These are phyloP conservation scores for Polia nebulosa DNA, from an alignment of 2,888 invertebrate genomes.

Conservation along the genomic window DNA sequence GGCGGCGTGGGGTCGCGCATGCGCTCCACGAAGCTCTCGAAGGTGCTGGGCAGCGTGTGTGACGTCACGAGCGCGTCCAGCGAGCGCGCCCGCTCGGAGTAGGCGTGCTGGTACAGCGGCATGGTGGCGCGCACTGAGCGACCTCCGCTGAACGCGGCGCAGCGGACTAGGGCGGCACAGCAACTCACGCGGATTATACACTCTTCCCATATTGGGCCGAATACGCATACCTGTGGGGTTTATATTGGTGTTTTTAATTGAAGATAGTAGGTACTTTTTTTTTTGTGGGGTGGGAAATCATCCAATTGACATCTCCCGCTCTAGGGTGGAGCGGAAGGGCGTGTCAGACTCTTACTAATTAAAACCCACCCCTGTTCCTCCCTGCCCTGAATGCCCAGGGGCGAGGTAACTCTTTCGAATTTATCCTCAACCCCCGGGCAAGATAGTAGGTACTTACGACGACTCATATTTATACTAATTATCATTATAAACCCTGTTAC, in stretches of 20 bases:
- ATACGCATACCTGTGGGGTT: slow-evolving; percentile 94
- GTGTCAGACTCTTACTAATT: no score
- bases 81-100: slow-evolving; percentile 97
- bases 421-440: no score
- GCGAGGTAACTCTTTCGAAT: no score
- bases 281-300: no score
- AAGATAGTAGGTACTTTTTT: not conserved
- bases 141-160: slow-evolving; percentile 98
- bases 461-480: no score
- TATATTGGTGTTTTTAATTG: not conserved
- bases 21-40: slow-evolving; percentile 94
- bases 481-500: no score
- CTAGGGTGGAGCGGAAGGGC: no score
- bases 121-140: slow-evolving; percentile 97
- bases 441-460: no score
- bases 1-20: slow-evolving; percentile 80
- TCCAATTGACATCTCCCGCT: no score
- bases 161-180: slow-evolving; percentile 95
- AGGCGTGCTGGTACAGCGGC: slow-evolving; percentile 97
- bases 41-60: slow-evolving; percentile 96
- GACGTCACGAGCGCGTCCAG: slow-evolving; percentile 96
- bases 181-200: slow-evolving; percentile 91
- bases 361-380: no score
- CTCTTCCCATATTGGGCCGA: slow-evolving; percentile 99
- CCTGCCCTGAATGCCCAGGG: no score